Evolutionary conservation across 2,113 vertebrate genomes (phyloP).

Genomic region (Mobula hypostoma): DNA sequence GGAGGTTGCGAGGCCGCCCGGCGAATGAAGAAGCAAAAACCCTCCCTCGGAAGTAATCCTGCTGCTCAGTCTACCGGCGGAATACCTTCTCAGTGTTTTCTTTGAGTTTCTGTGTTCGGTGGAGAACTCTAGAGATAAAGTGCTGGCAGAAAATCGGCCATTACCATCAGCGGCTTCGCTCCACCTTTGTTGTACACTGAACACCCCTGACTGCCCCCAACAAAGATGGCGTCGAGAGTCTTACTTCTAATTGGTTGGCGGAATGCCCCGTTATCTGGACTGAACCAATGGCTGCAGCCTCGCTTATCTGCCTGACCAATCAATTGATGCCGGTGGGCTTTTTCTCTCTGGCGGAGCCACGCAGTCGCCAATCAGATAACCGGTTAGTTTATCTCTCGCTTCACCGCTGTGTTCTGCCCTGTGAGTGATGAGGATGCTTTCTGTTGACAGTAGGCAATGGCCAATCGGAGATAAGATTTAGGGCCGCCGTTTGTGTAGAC

Average conservation of each 20-base stretch:
- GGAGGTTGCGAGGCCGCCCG: too few relatives aligned
- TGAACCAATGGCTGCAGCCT: neutral
- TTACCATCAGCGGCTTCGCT: neutral
- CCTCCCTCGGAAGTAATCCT: too few relatives aligned
- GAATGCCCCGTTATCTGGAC: accelerated
- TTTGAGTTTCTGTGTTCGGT: neutral
- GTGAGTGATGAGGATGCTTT: neutral
- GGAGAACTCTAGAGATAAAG: neutral
- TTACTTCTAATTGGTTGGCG: neutral
- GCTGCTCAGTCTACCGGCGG: too few relatives aligned
- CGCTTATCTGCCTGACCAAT: neutral
- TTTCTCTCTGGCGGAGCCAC: neutral
- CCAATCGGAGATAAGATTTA: too few relatives aligned
- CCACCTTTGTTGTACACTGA: neutral
- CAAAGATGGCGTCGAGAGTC: neutral
- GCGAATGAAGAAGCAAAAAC: too few relatives aligned
- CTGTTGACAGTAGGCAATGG: too few relatives aligned
- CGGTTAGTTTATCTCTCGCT: neutral
- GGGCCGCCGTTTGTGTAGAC: too few relatives aligned
- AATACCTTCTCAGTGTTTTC: too few relatives aligned
- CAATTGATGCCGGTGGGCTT: neutral
- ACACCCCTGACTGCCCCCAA: neutral
- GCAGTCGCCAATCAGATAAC: neutral
- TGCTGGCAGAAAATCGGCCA: neutral
- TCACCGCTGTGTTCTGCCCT: neutral